Evolutionary conservation across 2,888 invertebrate species (phyloP), one percentile per base, ranked within the genome.

Genomic region (Archips xylosteana): DNA sequence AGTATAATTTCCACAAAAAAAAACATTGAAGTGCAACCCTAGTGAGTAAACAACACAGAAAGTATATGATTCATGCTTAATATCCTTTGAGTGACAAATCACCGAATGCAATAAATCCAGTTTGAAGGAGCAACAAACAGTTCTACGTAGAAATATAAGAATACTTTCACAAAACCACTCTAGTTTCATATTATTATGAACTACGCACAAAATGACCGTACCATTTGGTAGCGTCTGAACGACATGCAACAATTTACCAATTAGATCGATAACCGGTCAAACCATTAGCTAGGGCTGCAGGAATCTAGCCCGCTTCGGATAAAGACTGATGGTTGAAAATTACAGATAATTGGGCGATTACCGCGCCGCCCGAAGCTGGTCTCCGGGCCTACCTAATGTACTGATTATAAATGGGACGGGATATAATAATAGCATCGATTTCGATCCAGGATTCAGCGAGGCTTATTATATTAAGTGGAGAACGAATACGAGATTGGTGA

Each of bases 391-490:
- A 77, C 78, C 78, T 88, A 89, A 89, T 89, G 88, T 88, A 90
- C 92, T 88, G 89, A 91, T 92, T 92, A 92, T 90, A 89, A 92
- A 93, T 90, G 92, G 88, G 86, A 90, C 86, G 88, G 88, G 89
- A 90, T 90, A 85, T 88, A 87, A 71, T 94, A 94, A 93, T 93
- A 89, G 90, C 92, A 90, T 92, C 92, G 92, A 90, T 92, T 93
- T 90, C 83, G 91, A 91, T 85, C 82, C 86, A 79, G 85, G 82
- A 85, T 92, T 92, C 92, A 89, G 89, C 90, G 88, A 88, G 89
- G 88, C 92, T 92, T 91, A 93, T 94, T 94, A 94, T 91, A 91
- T 90, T 94, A 93, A 94, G 93, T 94, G 93, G 92, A 89, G 91
- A 89, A 89, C 88, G 84, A 92, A 92, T 84, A 82, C 81, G 80